Conservation (phyloP, 2,888 invertebrate species). For the Synanthedon andrenaeformis region DNA sequence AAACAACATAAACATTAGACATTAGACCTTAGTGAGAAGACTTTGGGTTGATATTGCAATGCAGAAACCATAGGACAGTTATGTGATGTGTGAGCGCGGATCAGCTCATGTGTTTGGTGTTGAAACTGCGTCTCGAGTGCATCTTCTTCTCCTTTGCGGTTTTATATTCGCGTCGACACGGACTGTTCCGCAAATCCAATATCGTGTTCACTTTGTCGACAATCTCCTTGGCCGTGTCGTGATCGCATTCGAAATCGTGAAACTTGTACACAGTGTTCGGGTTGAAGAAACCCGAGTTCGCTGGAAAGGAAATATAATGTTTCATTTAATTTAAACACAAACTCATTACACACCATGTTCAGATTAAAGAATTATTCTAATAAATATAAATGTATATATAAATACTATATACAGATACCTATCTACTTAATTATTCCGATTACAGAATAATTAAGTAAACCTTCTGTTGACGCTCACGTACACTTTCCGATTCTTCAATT, state of each 20-base stretch:
- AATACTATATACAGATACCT: no score
- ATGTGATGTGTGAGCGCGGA: slow-evolving; percentile 7
- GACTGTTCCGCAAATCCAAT: slow-evolving; percentile 83
- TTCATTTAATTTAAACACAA: no score
- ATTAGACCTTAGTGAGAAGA: not conserved
- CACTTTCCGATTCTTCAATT: no score
- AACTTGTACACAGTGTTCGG: slow-evolving; percentile 78
- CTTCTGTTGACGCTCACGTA: no score
- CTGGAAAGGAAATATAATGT: slow-evolving; percentile 18
- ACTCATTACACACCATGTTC: no score
- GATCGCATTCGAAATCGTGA: slow-evolving; percentile 89
- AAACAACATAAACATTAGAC: not conserved
- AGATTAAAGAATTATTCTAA: no score
- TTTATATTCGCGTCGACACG: slow-evolving; percentile 84
- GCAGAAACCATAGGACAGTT: not conserved
- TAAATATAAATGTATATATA: no score
- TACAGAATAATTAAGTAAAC: no score
- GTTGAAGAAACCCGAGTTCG: slow-evolving; percentile 37
- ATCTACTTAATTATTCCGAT: no score
- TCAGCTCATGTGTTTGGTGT: slow-evolving; percentile 51
- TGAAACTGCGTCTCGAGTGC: slow-evolving; percentile 73
- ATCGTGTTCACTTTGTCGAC: slow-evolving; percentile 90
- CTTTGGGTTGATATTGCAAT: not conserved
- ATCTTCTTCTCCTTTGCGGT: slow-evolving; percentile 79
- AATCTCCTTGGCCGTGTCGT: slow-evolving; percentile 81